Base-by-base conservation (phyloP, 2,113 vertebrate species). In the Gadus macrocephalus region DNA sequence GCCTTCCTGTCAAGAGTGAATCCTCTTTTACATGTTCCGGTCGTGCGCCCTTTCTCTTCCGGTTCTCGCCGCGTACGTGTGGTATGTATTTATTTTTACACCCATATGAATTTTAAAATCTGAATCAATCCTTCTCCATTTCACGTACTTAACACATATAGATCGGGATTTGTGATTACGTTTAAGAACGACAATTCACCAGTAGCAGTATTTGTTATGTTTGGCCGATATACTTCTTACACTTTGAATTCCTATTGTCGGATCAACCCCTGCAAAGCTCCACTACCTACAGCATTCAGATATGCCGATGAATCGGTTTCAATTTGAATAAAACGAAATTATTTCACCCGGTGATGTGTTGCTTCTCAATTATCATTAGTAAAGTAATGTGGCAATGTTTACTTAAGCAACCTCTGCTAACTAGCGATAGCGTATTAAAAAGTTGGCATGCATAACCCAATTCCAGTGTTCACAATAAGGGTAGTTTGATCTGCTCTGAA, bases 51-150 rank as follows among this genome's bases (percentile, higher is more conserved):
- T 86, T 84, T 72, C 91, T 93, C 82, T 93, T 92, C 90, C 91
- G 90, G 89, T 88, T 89, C 80, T 74, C 75, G 66, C 79, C 81
- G 59, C 69, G 64, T 89, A 78, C 81, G 87, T 84, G 90, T 86
- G 81, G 74, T 66, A 92, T 91, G 92, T 92, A 90, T n/a, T 0
- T 22, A 25, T 2, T 20, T 59, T 14, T 2, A 25, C 42, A 27
- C 12, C 6, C 15, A 0, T 0, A 1, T 35, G 0, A 2, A 20
- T 7, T 6, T 58, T 49, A 17, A 16, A 85, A 92, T 91, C 92
- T 66, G 3, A 1, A 59, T 67, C 68, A 81, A 93, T 93, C 92
- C 65, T 59, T 2, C 0, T 5, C 1, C 56, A 20, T 35, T 76
- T 15, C 5, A 12, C 9, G 4, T 4, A 0, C 59, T 8, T 0